phyloP scores from a whole-genome alignment of 1,140 invertebrate species.

The Drosophila burlai region DNA sequence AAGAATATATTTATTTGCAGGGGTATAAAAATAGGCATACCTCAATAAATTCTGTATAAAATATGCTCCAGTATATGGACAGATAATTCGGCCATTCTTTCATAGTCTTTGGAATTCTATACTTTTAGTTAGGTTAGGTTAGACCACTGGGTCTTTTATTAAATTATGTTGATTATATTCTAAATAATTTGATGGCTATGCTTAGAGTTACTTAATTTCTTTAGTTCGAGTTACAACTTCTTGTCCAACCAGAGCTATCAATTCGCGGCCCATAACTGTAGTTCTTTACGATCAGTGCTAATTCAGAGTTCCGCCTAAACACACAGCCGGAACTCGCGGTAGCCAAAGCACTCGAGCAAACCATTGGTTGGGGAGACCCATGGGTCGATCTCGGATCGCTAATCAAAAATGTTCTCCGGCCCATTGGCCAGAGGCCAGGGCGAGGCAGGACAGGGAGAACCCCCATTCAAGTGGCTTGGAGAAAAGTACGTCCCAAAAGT shows the following conservation, averaged over 20 bases:
- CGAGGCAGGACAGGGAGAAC: conserved; percentile 17
- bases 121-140: too few species aligned
- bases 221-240: neutral
- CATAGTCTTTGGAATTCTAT: too few species aligned
- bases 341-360: conserved; percentile 33
- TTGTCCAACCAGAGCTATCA: neutral
- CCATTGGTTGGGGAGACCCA: conserved; percentile 20
- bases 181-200: neutral
- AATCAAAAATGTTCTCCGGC: conserved; percentile 38
- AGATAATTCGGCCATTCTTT: too few species aligned
- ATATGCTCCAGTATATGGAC: too few species aligned
- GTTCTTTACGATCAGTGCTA: conserved; percentile 30
- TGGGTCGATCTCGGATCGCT: conserved; percentile 25
- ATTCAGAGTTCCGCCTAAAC: conserved; percentile 28
- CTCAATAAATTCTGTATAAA: too few species aligned
- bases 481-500: conserved; percentile 47
- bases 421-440: neutral
- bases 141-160: neutral
- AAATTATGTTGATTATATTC: neutral
- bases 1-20: too few species aligned
- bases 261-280: neutral
- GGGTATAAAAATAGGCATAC: too few species aligned
- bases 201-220: neutral
- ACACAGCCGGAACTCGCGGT: conserved; percentile 20
- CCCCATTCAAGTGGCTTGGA: conserved; percentile 41